Conservation (phyloP, 1,140 invertebrate genomes). For the Pseudomyrmex gracilis region DNA sequence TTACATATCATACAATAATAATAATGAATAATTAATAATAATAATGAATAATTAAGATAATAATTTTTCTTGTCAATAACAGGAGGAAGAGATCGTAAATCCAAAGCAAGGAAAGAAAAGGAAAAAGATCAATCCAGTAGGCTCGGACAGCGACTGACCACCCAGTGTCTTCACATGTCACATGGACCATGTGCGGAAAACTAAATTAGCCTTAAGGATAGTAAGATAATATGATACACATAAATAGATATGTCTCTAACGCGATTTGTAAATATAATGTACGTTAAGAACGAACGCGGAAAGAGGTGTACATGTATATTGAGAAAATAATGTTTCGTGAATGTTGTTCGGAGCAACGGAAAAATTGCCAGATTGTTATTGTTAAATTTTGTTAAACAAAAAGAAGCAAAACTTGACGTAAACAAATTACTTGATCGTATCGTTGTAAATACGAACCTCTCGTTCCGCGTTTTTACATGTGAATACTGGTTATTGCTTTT, state of each 20-base stretch:
- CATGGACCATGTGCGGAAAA: constrained; percentile 83
- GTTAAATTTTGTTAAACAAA: constrained; percentile 49
- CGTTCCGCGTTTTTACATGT: constrained; percentile 44
- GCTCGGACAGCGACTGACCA: constrained; percentile 94
- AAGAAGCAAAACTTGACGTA: constrained; percentile 1
- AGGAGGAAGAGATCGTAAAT: constrained; percentile 94
- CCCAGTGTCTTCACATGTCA: constrained; percentile 83
- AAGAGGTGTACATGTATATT: constrained; percentile 46
- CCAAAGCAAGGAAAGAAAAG: constrained; percentile 94
- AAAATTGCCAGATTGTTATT: constrained; percentile 66
- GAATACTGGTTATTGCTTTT: constrained; percentile 62
- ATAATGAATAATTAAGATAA: background rate
- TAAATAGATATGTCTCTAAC: constrained; percentile 71
- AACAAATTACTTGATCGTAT: constrained; percentile 16
- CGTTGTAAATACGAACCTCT: constrained; percentile 11
- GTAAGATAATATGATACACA: constrained; percentile 83
- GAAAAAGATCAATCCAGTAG: constrained; percentile 91
- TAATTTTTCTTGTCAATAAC: constrained; percentile 60
- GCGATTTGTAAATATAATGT: constrained; percentile 75
- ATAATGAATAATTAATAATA: too few relatives aligned
- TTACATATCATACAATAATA: background rate
- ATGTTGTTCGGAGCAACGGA: constrained; percentile 50
- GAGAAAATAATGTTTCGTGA: constrained; percentile 61
- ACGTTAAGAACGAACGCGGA: constrained; percentile 63
- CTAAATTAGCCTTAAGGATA: constrained; percentile 83